Base-by-base conservation (phyloP, 2,113 vertebrate species). In the Gobius niger region DNA sequence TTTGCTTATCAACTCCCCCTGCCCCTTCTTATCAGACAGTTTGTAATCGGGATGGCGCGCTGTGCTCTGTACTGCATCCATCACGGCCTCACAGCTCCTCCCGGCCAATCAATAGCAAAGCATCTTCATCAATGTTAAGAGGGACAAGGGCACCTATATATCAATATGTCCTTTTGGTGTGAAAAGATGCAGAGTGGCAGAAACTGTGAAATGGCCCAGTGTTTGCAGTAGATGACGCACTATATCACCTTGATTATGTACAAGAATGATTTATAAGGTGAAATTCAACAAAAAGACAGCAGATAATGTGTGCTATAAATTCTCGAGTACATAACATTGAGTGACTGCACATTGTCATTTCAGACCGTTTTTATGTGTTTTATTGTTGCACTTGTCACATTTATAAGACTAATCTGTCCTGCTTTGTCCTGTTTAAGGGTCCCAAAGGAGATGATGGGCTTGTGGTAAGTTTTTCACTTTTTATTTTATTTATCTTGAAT, bases 371-470 rank as follows among this genome's bases (percentile, higher is more conserved):
- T 83, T 71, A 73, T 70, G 49, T 67, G 68, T 82, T 85, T 73
- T 72, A 57, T 68, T 41, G 65, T 44, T 19, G n/a, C 9, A 42
- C 24, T 69, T 83, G 62, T 80, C 76, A 18, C 60, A 65, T 74
- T 73, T 63, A 72, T 14, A 4, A 44, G 72, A 57, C 40, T 81
- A 72, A 80, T 81, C 41, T 77, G 34, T 87, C 50, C 69, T 76
- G 87, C n/a, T 72, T 88, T 81, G 72, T 78, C 67, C 52, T 24
- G 90, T 86, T 11, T 13, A 73, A 98, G 97, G 98, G 98, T 56
- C 95, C 92, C 41, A 98, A 98, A 93, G 98, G 98, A 76, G 96
- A 99, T 75, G 91, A 95, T 73, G 98, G 98, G 68, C 72, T 80
- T 72, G 72, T 70, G 84, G 98, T 99, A 94, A 86, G 95, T 94